Conservation (phyloP, 1,140 invertebrate species). For the Drosophila cardini region DNA sequence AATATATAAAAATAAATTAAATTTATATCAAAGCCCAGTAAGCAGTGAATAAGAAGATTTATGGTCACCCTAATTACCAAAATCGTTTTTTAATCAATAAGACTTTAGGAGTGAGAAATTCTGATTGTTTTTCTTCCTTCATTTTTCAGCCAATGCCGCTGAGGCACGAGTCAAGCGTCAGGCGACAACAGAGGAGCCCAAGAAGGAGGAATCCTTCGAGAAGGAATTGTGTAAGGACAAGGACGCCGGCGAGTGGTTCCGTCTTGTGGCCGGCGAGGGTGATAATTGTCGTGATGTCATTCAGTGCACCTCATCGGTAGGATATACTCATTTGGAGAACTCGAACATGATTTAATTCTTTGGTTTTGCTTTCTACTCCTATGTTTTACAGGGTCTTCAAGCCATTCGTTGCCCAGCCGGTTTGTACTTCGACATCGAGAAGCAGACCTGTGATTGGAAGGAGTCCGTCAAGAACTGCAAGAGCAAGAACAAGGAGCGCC, state of each 20-base stretch:
- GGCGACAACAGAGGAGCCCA: slow-evolving; percentile 86
- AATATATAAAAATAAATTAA: neutral
- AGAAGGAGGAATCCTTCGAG: slow-evolving; percentile 94
- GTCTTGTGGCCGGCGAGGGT: slow-evolving; percentile 94
- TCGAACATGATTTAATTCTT: neutral
- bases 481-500: slow-evolving; percentile 95
- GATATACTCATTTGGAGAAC: neutral
- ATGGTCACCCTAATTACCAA: too few species aligned
- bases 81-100: too few species aligned
- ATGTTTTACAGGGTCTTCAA: slow-evolving; percentile 91
- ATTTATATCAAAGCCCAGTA: too few species aligned
- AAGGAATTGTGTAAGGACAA: slow-evolving; percentile 96
- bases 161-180: slow-evolving; percentile 86
- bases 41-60: too few species aligned
- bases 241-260: slow-evolving; percentile 98
- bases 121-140: neutral
- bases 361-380: neutral
- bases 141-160: slow-evolving; percentile 79
- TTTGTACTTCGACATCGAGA: slow-evolving; percentile 97
- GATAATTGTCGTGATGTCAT: slow-evolving; percentile 98
- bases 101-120: too few species aligned
- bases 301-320: slow-evolving; percentile 96
- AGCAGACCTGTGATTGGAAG: slow-evolving; percentile 98
- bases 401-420: slow-evolving; percentile 96
- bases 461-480: slow-evolving; percentile 97